Evolutionary conservation across 2,113 vertebrate genomes (phyloP), one percentile per base, ranked within the genome.

Genomic region (Hepsetus odoe): DNA sequence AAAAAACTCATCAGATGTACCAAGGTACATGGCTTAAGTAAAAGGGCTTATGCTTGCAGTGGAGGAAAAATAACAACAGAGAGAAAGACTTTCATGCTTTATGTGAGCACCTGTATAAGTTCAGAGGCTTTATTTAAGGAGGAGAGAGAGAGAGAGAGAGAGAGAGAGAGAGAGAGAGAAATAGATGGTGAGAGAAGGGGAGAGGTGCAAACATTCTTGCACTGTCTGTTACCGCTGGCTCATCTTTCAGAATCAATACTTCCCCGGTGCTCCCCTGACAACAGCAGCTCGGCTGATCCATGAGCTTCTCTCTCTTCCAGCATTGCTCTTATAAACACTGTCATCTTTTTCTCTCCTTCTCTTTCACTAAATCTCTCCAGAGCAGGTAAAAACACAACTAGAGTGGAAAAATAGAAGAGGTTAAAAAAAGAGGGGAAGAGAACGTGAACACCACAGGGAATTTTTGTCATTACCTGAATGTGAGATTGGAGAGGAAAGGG

Each of bases 211-310:
- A 82, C 83, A 80, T 85, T 87, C 81, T 67, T 75, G 76, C 85
- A 76, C 73, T 64, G 53, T 80, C 72, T 79, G 66, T 73, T 87
- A 89, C 80, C 73, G 68, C 81, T 72, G 76, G 76, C 84, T 90
- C 78, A 86, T 86, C 86, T 84, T 78, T 80, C 69, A 22, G 80
- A 83, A 89, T 91, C 89, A 32, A 92, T 92, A 88, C 46, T 65
- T 80, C 61, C 78, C 72, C 71, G 66, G 72, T 58, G 46, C 62
- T 61, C 72, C 73, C 69, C 83, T 85, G 77, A 72, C 84, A 85
- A 73, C 58, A 66, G 64, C 76, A 74, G 51, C 68, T 38, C 30
- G 49, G 40, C 83, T 81, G 46, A 73, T 85, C 83, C 83, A 87
- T 78, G 83, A 74, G 56, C 76, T 80, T 74, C 74, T 74, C 72